Evolutionary conservation across 2,113 vertebrate species (phyloP), one percentile per base, ranked within the genome.

Genomic region (Dromiciops gliroides): DNA sequence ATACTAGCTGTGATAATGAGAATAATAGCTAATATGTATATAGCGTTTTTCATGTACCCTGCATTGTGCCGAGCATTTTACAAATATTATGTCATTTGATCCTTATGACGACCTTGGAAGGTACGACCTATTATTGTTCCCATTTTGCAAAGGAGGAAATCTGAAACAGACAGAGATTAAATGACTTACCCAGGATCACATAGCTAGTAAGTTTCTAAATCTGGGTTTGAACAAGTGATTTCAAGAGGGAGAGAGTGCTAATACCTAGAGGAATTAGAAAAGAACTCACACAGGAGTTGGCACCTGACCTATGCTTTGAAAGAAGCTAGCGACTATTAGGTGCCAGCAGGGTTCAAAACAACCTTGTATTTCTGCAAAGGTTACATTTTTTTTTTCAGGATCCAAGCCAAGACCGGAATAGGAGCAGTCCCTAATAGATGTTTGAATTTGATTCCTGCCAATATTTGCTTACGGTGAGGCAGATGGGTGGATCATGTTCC

Each of bases 381-480:
- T 93, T 94, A 50, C 8, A 28, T 50, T 95, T 48, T 90, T 83
- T 7, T 48, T 89, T 89, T 50, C 52, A 91, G 49, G 3, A 56
- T 0, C 47, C 19, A 25, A 47, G 28, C n/a, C 14, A 89, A 49
- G 25, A 23, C 50, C 90, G 25, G 90, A 90, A 22, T 52, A 93
- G 53, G 95, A 93, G 48, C 10, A 89, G 49, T 90, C 31, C 52
- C 31, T 93, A n/a, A 89, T 52, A 83, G 47, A 83, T 92, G 93
- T 0, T 90, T 56, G 96, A 90, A 92, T 94, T 67, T 83, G 60
- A 93, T 95, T 95, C 91, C 48, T 94, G 67, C 48, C 48, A 92
- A 10, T 92, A 51, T 94, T 93, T 95, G 92, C 49, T 90, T 93
- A 83, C 51, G 88, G n/a, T 44, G 47, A 94, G 51, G 75, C n/a